phyloP scores from a whole-genome alignment of 64 coral and sea anemone genomes.

The Porites australiensis region DNA sequence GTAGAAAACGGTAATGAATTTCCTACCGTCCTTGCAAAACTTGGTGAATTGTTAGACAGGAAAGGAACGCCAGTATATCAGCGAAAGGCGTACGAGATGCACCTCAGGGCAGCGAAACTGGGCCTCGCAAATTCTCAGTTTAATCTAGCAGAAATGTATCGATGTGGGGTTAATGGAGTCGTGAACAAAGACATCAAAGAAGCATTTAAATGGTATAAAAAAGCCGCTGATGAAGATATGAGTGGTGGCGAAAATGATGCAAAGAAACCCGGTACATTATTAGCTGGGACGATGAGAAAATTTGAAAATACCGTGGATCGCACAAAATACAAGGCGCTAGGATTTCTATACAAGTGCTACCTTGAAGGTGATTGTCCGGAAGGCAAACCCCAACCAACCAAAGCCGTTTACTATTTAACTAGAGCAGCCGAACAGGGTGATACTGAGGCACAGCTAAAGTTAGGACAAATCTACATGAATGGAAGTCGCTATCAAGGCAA shows the following conservation, averaged over 20 bases:
- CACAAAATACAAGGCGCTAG: slow-evolving; percentile 23
- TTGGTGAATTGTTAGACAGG: slow-evolving; percentile 43
- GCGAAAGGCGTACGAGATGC: slow-evolving; percentile 71
- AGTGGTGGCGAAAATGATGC: slow-evolving; percentile 11
- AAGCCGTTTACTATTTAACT: slow-evolving; percentile 80
- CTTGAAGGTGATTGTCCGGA: slow-evolving; percentile 80
- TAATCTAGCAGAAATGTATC: too few relatives aligned
- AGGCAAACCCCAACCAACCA: slow-evolving; percentile 64
- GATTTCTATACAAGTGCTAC: slow-evolving; percentile 51
- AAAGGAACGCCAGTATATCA: slow-evolving; percentile 32
- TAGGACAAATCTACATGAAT: slow-evolving; percentile 66
- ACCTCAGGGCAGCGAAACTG: slow-evolving; percentile 53
- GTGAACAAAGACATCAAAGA: too few relatives aligned
- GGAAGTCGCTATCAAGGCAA: slow-evolving; percentile 57
- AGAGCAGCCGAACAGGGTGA: slow-evolving; percentile 74
- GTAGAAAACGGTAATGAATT: background rate
- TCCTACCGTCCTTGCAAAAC: background rate
- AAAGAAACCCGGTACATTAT: too few relatives aligned
- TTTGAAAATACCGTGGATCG: background rate
- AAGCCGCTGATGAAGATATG: slow-evolving; percentile 63
- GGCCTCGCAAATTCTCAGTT: slow-evolving; percentile 23
- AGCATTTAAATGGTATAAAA: too few relatives aligned
- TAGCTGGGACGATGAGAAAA: too few relatives aligned
- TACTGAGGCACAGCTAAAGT: slow-evolving; percentile 56
- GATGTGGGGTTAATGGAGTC: too few relatives aligned